Evolutionary conservation across 1,140 invertebrate genomes (phyloP), one percentile per base, ranked within the genome.

Genomic region (Battus philenor): DNA sequence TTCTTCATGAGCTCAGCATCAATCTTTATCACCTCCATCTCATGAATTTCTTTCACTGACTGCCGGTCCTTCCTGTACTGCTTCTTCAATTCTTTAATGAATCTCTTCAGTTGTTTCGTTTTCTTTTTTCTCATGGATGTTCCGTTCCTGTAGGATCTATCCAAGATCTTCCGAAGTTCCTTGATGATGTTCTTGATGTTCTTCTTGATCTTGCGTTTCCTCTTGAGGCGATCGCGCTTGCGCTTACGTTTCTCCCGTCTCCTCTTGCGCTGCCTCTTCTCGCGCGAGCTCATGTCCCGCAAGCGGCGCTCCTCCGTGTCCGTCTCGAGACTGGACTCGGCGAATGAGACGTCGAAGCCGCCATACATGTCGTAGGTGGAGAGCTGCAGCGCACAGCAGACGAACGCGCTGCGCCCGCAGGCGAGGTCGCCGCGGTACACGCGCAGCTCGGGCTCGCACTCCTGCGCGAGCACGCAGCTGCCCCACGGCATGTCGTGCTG

Each of bases 401-500:
- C 55, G 34, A 68, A 79, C n/a, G 60, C 39, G 4, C 72, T 77
- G 17, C 68, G 55, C 5, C 79, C 79, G 45, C 79, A 83, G 15
- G 66, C 67, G 24, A 65, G 69, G 22, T 83, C 79, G 0, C 79
- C 79, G 13, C 79, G 57, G 17, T 73, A 78, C 5, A 83, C 72
- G 1, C 79, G 64, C 31, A 61, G 80, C 44, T 80, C 79, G 1
- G 70, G 17, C n/a, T 77, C 74, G 36, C 79, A 83, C 44, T 83
- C 69, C 56, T 63, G 54, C 1, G 74, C 46, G 13, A 78, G 32
- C 68, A 72, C 77, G 44, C 79, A 83, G n/a, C 56, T 54, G 4
- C 79, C 79, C 76, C 76, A 80, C 0, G 76, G 76, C 32, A 63
- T 55, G 9, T 80, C 79, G 18, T 75, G 68, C 18, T 78, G 74